Evolutionary conservation across 2,113 vertebrate genomes (phyloP), one percentile per base, ranked within the genome.

Genomic region (Furnarius figulus): DNA sequence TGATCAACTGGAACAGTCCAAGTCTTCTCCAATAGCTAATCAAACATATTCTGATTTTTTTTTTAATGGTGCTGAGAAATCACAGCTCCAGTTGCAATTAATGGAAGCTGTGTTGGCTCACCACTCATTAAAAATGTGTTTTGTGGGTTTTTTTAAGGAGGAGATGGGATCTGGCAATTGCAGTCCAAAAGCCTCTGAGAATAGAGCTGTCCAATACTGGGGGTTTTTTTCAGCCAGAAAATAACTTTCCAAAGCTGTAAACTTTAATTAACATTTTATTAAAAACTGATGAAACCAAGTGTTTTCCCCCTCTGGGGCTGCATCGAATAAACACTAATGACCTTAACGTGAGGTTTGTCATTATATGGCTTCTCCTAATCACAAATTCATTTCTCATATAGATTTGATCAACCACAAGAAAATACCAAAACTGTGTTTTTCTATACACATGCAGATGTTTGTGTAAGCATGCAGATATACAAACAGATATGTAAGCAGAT

Each of bases 201-300:
- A 62, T 6, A 72, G 35, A 94, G 23, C 37, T 85, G 44, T 46
- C 72, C 24, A 49, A 74, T 35, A 5, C 7, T 49, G 21, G 16
- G 16, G 40, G 18, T 3, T 37, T 77, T 68, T 55, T 87, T 39
- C 22, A 62, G 23, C 44, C 8, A 35, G 33, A 87, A 85, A 61
- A 75, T 18, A 85, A 71, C 40, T 47, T 89, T 47, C 37, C 47
- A 77, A 71, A 83, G 21, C 68, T 63, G 46, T 80, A 80, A 39
- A 74, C 16, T 87, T 93, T 82, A 85, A 93, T 87, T 93, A 89
- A 79, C 30, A 56, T n/a, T 52, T 73, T 83, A 73, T 83, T 91
- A 81, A 95, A 77, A 80, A 49, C 5, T 55, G 42, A 59, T 66
- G 39, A 85, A 91, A n/a, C 21, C 5, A 10, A 22, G 25, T 79